Evolutionary conservation across 2,113 vertebrate genomes (phyloP).

Genomic region (Puntigrus tetrazona): DNA sequence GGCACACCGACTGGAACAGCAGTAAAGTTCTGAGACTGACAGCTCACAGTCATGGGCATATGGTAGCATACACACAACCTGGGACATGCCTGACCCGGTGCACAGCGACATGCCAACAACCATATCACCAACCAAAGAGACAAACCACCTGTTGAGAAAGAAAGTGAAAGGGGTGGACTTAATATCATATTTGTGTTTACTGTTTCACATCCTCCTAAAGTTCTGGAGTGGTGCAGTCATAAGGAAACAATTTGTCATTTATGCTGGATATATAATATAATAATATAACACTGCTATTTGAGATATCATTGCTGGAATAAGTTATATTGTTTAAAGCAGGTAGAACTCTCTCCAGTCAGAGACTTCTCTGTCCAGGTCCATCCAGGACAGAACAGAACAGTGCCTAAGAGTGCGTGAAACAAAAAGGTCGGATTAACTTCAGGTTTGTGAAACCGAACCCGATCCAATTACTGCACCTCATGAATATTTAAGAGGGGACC

Average conservation of each 20-base stretch:
- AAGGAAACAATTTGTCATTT: background rate
- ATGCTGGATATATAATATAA: background rate
- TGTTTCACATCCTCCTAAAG: background rate
- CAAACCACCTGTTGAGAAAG: slow-evolving; percentile 72
- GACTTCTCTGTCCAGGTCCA: background rate
- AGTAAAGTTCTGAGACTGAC: slow-evolving; percentile 96
- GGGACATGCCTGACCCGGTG: slow-evolving; percentile 83
- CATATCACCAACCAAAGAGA: slow-evolving; percentile 81
- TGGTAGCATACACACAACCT: slow-evolving; percentile 94
- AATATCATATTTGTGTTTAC: background rate
- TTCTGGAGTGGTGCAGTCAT: background rate
- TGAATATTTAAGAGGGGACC: slow-evolving; percentile 65
- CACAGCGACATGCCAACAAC: slow-evolving; percentile 75
- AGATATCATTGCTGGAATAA: background rate
- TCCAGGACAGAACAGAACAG: slow-evolving; percentile 44
- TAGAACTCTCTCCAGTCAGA: background rate
- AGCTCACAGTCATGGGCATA: slow-evolving; percentile 96
- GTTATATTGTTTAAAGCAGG: slow-evolving; percentile 1
- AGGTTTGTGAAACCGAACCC: slow-evolving; percentile 61
- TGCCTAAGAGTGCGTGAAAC: slow-evolving; percentile 55
- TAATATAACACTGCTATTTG: background rate
- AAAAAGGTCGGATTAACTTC: slow-evolving; percentile 57
- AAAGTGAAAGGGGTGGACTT: slow-evolving; percentile 30
- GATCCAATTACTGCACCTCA: slow-evolving; percentile 60
- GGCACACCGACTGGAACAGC: slow-evolving; percentile 87